A percentile compares a stretch with the other conserved stretches of the same genome.
These are phyloP conservation scores for Drosophila tripunctata DNA, from an alignment of 2,888 invertebrate species.

Conservation along the genomic window DNA sequence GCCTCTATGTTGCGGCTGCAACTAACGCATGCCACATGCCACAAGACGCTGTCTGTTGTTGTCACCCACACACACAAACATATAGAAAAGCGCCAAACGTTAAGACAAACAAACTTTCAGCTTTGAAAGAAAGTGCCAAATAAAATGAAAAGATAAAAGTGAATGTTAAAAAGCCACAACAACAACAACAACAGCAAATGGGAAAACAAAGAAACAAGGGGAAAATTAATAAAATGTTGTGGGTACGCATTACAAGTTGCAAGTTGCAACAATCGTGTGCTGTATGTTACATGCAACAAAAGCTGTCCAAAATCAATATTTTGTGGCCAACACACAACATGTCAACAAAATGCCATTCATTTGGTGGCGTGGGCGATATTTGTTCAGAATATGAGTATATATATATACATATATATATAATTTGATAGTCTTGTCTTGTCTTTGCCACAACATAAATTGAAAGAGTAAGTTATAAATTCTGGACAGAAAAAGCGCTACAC, in stretches of 20 bases:
- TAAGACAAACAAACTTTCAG: constrained; percentile 66
- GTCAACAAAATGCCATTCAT: constrained; percentile 35
- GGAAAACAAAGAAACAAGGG: too few species aligned
- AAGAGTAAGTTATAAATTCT: constrained; percentile 62
- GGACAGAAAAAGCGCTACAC: constrained; percentile 24
- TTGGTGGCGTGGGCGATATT: constrained; percentile 38
- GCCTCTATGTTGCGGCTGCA: constrained; percentile 5
- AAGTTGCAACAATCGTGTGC: constrained; percentile 6
- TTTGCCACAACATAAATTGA: constrained; percentile 65
- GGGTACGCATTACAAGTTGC: constrained; percentile 1
- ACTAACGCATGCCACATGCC: constrained; percentile 38
- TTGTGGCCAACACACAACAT: constrained; percentile 23
- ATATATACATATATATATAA: too few species aligned
- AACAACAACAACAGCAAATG: constrained; percentile 1
- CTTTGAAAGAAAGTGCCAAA: constrained; percentile 72
- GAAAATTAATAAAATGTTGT: background rate
- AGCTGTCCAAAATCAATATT: constrained; percentile 47
- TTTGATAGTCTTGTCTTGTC: constrained; percentile 40
- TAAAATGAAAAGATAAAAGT: constrained; percentile 50
- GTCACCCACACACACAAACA: constrained; percentile 56
- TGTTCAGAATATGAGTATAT: constrained; percentile 16
- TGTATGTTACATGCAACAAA: constrained; percentile 5
- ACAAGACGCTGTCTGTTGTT: constrained; percentile 8
- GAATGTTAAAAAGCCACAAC: constrained; percentile 43
- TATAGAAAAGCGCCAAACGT: constrained; percentile 24